Evolutionary conservation across 2,888 invertebrate genomes (phyloP), one percentile per base, ranked within the genome.

Genomic region (Quadroppia sp.): DNA sequence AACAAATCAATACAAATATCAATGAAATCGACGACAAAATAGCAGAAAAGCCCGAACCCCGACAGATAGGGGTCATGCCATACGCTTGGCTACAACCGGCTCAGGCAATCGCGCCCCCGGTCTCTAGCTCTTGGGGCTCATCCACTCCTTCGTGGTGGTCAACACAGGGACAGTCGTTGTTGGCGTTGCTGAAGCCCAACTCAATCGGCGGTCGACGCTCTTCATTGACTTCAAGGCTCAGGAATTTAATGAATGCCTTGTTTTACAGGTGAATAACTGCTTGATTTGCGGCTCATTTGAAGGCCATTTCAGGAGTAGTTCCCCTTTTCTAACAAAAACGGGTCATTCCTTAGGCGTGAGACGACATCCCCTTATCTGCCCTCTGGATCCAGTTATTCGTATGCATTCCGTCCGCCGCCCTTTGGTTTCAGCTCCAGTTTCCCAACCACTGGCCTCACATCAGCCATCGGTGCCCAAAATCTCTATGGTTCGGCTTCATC

Each of bases 381-480:
- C 11, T 72, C 72, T 9, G 72, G 72, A 17, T 72, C 72, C 20
- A 72, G 72, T 32, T 75, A 75, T 45, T 75, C 75, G n/a, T 75
- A 72, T 56, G 64, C 75, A 3, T 72, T 48, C 53, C 72, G 75
- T 53, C 75, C 61, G 50, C 61, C 75, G 30, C 75, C 75, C 20
- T 74, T 56, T 59, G 74, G 74, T 1, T 74, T 74, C 69, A 53
- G 53, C 25, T 17, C 28, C 13, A 13, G 20, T 1, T 59, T 25
- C 15, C 72, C 56, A 11, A 72, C 32, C 59, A 42, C 20, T 61
- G 67, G 40, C 11, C 36, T 67, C 7, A 7, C 42, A 3, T 67
- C 67, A 67, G 67, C 67, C n/a, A 40, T 67, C 1, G 67, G 42
- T 4, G 32, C 7, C 28, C 40, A 42, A n/a, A 67, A 67, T 23